phyloP scores from a whole-genome alignment of 1,140 invertebrate species.

The Linepithema humile region DNA sequence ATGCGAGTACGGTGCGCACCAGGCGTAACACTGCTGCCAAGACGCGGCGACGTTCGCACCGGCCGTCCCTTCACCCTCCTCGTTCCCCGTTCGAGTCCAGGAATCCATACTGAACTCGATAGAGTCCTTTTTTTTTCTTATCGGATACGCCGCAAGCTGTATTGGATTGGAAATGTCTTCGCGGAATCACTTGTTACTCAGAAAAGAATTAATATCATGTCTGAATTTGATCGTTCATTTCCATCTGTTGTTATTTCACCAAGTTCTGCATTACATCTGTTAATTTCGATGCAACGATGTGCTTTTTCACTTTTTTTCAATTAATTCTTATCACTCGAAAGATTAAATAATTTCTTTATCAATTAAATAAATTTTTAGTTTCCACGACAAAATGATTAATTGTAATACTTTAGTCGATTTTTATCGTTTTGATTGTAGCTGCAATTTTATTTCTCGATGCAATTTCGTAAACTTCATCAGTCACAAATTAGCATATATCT shows the following conservation, averaged over 20 bases:
- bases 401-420: no score
- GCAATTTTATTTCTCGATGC: neutral
- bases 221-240: neutral
- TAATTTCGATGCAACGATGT: neutral
- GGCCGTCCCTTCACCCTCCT: conserved; percentile 71
- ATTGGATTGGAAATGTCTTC: conserved; percentile 16
- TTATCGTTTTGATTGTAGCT: neutral
- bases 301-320: neutral
- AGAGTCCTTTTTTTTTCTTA: neutral
- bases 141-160: no score
- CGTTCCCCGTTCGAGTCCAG: conserved; percentile 71
- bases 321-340: no score
- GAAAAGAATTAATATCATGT: neutral
- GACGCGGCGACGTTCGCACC: conserved; percentile 71
- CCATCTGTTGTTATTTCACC: neutral
- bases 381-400: no score
- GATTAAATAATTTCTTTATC: neutral
- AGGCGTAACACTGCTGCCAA: conserved; percentile 80
- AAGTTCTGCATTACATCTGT: neutral
- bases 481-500: neutral
- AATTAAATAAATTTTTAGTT: neutral
- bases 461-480: neutral
- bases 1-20: conserved; percentile 72
- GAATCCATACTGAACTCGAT: conserved; percentile 22
- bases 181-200: conserved; percentile 9